phyloP scores from a whole-genome alignment of 2,113 vertebrate species.

The Rhabdornis inornatus region DNA sequence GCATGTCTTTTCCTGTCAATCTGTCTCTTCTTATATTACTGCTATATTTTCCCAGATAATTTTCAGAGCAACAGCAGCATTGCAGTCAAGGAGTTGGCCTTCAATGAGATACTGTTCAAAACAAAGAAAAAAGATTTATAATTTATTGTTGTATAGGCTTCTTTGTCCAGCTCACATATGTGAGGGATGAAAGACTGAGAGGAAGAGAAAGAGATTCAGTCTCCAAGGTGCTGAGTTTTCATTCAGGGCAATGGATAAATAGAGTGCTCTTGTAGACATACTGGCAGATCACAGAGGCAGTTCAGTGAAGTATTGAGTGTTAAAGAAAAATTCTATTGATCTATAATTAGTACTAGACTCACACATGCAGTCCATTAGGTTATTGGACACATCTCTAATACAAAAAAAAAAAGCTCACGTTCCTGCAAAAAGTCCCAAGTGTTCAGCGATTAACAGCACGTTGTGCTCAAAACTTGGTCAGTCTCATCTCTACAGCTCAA shows the following conservation, averaged over 20 bases:
- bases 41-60: background rate
- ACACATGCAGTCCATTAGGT: background rate
- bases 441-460: background rate
- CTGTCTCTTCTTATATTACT: background rate
- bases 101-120: background rate
- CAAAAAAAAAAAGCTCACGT: background rate
- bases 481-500: background rate
- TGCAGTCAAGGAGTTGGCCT: background rate
- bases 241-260: background rate
- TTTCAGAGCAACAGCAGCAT: background rate
- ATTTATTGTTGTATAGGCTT: background rate
- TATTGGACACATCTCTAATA: background rate
- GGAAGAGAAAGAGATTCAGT: background rate
- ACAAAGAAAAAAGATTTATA: background rate
- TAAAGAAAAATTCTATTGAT: slow-evolving; percentile 12
- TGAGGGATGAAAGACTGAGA: background rate
- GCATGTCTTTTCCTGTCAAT: background rate
- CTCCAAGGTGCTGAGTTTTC: background rate
- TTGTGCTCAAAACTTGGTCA: background rate
- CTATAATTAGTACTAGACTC: background rate
- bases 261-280: background rate
- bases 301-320: background rate
- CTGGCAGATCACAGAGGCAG: background rate
- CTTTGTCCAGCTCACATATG: background rate
- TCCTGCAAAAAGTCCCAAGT: background rate